Base-by-base conservation (phyloP, 1,140 invertebrate species). In the Hyles vespertilio region DNA sequence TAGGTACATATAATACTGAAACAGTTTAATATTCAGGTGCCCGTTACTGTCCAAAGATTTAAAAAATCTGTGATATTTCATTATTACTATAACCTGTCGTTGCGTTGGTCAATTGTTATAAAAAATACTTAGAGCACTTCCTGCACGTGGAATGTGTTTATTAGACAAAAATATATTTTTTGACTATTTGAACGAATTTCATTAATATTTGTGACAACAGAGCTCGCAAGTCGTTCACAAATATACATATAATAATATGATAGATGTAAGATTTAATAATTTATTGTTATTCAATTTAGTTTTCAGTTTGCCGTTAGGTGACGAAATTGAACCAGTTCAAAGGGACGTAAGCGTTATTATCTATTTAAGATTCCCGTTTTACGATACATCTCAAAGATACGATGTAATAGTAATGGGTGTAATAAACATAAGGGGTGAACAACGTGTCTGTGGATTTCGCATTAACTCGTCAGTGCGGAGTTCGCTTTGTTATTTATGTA, bases 51-150 rank as follows among this genome's bases (percentile, higher is more conserved):
- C 88, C 89, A 90, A 90, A 90, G 88, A 90, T 76, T 70, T 71
- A 65, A 85, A 89, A 85, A 82, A 89, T 89, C 89, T 90, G 89
- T 90, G 89, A 90, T 90, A 90, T 89, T 87, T 83, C 82, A 87
- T 83, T 40, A 40, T 40, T 86, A 88, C 82, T 85, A 77, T 86
- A 89, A 87, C 78, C 86, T 87, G 80, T 89, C 83, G 81, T 88
- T 89, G 81, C 77, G 82, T 89, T 89, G 81, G 89, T 90, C 89
- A 90, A 90, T 90, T 89, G 84, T 89, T 89, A 85, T 56, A 34
- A 46, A 56, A 46, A 47, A 86, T 84, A 77, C 84, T 87, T 89
- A 86, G 77, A 72, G 72, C 80, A 82, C 81, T 84, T 84, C 78
- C 81, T 72, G 73, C 60, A 62, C 59, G 67, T 60, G 81, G 78